Conservation (phyloP, 2,797 vertebrate species). For the Enteromius treurensis region DNA sequence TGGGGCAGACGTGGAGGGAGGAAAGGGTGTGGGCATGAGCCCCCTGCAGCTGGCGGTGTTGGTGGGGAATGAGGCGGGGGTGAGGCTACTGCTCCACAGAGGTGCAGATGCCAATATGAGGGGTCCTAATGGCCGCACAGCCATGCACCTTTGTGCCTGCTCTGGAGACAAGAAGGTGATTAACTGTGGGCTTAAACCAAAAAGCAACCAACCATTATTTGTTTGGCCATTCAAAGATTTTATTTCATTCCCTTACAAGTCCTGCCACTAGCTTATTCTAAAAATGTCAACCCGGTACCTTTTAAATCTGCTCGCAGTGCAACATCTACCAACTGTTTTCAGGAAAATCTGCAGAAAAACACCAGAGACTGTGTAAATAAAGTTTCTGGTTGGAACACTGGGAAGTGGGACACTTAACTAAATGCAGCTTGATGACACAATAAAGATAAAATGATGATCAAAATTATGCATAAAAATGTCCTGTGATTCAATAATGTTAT, state of each 20-base stretch:
- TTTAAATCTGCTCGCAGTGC: background rate
- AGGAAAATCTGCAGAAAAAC: background rate
- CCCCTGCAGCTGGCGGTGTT: conserved; percentile 69
- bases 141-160: conserved; percentile 67
- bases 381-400: background rate
- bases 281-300: background rate
- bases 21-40: conserved; percentile 55
- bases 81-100: conserved; percentile 67
- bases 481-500: background rate
- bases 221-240: background rate
- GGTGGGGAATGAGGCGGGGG: conserved; percentile 50
- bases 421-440: background rate
- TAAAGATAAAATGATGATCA: too few relatives aligned
- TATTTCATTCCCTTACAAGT: background rate
- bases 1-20: conserved; percentile 58
- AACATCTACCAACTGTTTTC: background rate
- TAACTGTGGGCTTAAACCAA: background rate
- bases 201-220: background rate
- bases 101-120: conserved; percentile 65
- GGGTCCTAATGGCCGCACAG: conserved; percentile 64
- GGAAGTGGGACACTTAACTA: background rate
- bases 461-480: background rate
- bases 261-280: background rate
- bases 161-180: conserved; percentile 68
- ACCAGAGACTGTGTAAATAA: background rate